Conservation (phyloP, 2,113 vertebrate species). For the Thunnus maccoyii region DNA sequence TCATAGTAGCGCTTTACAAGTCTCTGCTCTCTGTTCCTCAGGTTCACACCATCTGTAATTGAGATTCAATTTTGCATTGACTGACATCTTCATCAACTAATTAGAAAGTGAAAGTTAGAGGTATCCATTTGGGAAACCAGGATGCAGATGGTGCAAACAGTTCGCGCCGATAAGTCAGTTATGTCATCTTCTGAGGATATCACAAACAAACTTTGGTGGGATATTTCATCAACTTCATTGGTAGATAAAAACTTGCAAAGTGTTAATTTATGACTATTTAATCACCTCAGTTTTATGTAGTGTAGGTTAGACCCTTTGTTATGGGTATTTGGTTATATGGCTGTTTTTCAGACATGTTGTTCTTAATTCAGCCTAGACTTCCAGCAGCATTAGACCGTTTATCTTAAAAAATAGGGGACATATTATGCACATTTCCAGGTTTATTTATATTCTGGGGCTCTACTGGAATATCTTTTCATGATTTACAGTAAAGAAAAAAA, state of each 20-base stretch:
- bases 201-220: neutral
- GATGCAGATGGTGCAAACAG: constrained; percentile 39
- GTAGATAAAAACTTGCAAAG: neutral
- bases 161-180: constrained; percentile 29
- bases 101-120: constrained; percentile 39
- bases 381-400: neutral
- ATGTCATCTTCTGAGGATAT: constrained; percentile 11
- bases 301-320: neutral
- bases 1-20: constrained; percentile 24
- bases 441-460: too few species aligned
- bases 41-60: constrained; percentile 25
- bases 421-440: too few species aligned
- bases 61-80: constrained; percentile 20
- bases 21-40: constrained; percentile 14
- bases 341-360: constrained; percentile 14
- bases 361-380: constrained; percentile 21
- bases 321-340: constrained; percentile 3
- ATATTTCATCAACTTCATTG: neutral
- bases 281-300: neutral
- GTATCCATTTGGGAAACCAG: constrained; percentile 5
- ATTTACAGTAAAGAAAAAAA: too few species aligned
- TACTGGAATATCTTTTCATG: too few species aligned
- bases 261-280: constrained; percentile 43
- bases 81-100: constrained; percentile 41
- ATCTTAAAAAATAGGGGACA: neutral